Evolutionary conservation across 2,113 vertebrate genomes (phyloP).

Genomic region (Rhinoderma darwinii): DNA sequence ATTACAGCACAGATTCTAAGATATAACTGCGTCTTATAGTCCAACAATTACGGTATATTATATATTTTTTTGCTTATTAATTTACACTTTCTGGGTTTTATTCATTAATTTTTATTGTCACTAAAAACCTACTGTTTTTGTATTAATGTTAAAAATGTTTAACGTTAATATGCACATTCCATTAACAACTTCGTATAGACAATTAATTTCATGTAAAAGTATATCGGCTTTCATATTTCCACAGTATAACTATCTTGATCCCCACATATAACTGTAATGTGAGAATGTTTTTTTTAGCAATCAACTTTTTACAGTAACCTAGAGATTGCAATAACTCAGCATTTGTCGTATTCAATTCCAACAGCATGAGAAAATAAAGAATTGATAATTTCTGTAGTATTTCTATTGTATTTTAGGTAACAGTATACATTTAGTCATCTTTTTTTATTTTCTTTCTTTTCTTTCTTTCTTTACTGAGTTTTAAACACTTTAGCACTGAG

Average conservation of each 20-base stretch:
- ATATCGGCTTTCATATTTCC: neutral
- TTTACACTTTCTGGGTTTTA: too few species aligned
- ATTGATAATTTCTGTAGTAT: neutral
- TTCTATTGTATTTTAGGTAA: neutral
- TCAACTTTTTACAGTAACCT: constrained; percentile 18
- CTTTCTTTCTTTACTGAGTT: neutral
- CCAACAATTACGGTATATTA: too few species aligned
- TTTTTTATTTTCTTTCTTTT: neutral
- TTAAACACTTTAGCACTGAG: neutral
- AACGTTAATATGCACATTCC: neutral
- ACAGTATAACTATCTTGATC: neutral
- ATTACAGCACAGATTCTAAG: too few species aligned
- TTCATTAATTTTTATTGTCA: too few species aligned
- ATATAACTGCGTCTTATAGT: too few species aligned
- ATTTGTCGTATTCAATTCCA: constrained; percentile 28
- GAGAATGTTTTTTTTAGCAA: constrained; percentile 1
- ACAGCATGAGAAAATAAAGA: neutral
- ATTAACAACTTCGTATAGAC: neutral
- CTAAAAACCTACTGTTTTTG: too few species aligned
- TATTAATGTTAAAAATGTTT: neutral
- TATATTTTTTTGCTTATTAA: too few species aligned
- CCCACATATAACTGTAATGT: constrained; percentile 10
- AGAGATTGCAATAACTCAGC: constrained; percentile 29
- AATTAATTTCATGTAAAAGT: neutral
- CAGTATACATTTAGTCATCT: neutral